Evolutionary conservation across 2,113 vertebrate species (phyloP).

Genomic region (Ellobius talpinus): DNA sequence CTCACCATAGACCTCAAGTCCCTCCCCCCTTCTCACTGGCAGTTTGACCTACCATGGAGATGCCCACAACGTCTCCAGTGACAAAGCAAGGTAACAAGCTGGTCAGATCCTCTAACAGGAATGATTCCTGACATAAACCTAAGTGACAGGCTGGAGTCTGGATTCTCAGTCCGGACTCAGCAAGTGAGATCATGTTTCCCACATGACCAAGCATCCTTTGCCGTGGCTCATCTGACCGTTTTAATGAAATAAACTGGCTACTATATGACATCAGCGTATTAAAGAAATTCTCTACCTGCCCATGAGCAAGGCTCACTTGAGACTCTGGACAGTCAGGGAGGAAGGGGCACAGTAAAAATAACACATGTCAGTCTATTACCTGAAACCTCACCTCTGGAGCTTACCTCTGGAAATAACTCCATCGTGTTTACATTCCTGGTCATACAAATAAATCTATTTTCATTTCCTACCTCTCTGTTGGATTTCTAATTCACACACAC

Average conservation of each 20-base stretch:
- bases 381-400: constrained; percentile 70
- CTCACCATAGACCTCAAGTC: no score
- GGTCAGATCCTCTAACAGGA: not conserved
- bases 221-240: constrained; percentile 18
- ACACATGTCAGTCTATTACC: constrained; percentile 75
- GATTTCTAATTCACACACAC: constrained; percentile 31
- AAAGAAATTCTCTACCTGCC: constrained; percentile 49
- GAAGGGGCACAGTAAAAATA: constrained; percentile 79
- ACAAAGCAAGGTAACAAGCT: not conserved
- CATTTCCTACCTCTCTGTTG: constrained; percentile 60
- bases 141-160: not conserved
- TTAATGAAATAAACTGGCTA: constrained; percentile 4
- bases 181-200: not conserved
- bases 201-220: not conserved
- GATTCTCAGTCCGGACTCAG: not conserved
- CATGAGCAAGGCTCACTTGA: constrained; percentile 69
- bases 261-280: not conserved
- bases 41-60: not conserved
- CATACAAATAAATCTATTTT: constrained; percentile 61
- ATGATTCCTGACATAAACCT: not conserved
- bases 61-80: not conserved
- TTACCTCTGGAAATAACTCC: constrained; percentile 64
- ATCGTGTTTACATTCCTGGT: constrained; percentile 48
- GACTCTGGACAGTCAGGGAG: constrained; percentile 70
- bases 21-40: not conserved